Evolutionary conservation across 2,888 invertebrate species (phyloP).

Genomic region (Brachynemurus nebulosus): DNA sequence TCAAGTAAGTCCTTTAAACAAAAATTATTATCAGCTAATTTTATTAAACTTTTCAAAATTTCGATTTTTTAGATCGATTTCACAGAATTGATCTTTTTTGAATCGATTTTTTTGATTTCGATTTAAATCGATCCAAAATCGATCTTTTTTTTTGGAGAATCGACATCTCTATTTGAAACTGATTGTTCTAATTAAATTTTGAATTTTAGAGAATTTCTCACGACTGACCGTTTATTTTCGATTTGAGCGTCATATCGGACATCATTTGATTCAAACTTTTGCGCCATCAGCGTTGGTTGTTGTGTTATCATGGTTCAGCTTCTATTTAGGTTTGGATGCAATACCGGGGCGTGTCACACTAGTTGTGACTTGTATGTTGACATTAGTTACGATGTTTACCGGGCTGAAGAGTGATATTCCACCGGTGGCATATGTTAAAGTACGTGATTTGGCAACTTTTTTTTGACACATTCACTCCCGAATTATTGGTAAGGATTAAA

Average conservation of each 20-base stretch:
- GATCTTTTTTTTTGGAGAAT: no score
- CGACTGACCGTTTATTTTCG: constrained; percentile 63
- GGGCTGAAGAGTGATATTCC: constrained; percentile 70
- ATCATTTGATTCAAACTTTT: constrained; percentile 73
- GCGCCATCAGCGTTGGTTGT: constrained; percentile 73
- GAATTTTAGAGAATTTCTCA: constrained; percentile 53
- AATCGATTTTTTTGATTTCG: no score
- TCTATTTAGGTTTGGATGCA: constrained; percentile 73
- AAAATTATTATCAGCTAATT: no score
- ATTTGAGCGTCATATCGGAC: constrained; percentile 72
- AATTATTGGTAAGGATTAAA: no score
- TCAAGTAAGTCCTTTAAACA: no score
- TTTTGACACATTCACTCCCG: no score
- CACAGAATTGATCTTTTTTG: no score
- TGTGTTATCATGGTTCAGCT: constrained; percentile 76
- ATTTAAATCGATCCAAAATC: no score
- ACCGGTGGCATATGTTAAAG: constrained; percentile 77
- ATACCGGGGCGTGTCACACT: constrained; percentile 71
- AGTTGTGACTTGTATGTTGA: constrained; percentile 71
- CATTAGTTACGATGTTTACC: constrained; percentile 75
- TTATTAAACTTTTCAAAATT: no score
- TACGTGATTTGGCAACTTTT: no score
- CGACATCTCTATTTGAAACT: no score
- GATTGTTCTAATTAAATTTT: background rate
- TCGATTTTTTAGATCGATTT: no score